Evolutionary conservation across 92 coral and sea anemone species (phyloP).

Genomic region (Siderastrea radians): DNA sequence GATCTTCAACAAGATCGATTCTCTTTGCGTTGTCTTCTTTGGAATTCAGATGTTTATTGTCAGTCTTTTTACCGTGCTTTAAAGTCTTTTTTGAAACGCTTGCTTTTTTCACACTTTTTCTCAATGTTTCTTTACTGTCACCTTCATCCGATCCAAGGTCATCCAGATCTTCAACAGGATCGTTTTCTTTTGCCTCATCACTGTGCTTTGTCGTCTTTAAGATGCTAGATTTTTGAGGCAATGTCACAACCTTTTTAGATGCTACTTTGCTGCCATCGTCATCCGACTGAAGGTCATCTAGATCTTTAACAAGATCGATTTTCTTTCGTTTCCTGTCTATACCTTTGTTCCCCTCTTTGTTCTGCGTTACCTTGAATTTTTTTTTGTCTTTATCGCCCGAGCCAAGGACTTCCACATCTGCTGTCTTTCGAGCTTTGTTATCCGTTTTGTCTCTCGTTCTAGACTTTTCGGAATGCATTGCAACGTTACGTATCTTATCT

Average conservation of each 20-base stretch:
- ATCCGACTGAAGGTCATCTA: constrained; percentile 53
- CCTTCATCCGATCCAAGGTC: constrained; percentile 45
- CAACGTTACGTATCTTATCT: not conserved
- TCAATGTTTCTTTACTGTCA: not conserved
- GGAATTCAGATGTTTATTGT: not conserved
- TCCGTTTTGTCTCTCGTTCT: not conserved
- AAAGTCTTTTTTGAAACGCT: not conserved
- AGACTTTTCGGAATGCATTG: not conserved
- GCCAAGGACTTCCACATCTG: not conserved
- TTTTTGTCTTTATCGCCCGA: not conserved
- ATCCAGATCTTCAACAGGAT: constrained; percentile 12
- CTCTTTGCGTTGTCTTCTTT: not conserved
- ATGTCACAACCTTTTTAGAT: not conserved
- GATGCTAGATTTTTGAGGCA: not conserved
- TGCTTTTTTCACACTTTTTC: not conserved
- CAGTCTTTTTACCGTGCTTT: not conserved
- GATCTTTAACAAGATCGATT: constrained; percentile 33
- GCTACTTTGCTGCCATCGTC: constrained; percentile 6
- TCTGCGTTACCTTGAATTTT: not conserved
- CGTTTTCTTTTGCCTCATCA: not conserved
- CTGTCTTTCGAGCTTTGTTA: not conserved
- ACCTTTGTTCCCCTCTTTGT: not conserved
- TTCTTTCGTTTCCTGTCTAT: not conserved
- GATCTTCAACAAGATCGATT: not conserved
- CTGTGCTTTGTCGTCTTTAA: not conserved